Conservation (phyloP, 2,797 vertebrate species). For the Pantherophis vulpinus region DNA sequence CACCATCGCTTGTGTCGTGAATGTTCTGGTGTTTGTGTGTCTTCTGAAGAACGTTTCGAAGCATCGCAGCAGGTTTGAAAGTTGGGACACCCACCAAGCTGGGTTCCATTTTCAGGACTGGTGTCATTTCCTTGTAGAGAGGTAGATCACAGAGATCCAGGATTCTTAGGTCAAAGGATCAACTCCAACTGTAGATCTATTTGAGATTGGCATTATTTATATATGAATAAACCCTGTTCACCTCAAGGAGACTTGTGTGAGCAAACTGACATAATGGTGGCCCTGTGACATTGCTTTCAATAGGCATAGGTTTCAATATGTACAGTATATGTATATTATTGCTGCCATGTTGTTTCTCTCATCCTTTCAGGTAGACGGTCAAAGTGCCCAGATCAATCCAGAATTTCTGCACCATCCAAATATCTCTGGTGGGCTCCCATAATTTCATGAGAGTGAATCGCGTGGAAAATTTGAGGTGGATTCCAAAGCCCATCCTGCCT, state of each 20-base stretch:
- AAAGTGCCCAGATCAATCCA: not conserved
- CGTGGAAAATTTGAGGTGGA: not conserved
- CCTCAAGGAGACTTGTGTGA: not conserved
- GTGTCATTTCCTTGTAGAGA: not conserved
- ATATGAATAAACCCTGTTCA: not conserved
- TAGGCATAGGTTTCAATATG: not conserved
- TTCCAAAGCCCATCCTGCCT: not conserved
- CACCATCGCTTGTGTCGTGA: not conserved
- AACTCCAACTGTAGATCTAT: not conserved
- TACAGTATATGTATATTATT: not conserved
- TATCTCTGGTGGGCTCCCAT: not conserved
- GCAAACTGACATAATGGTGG: not conserved
- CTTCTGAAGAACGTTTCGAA: not conserved
- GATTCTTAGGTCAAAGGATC: not conserved
- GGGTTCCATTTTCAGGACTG: not conserved
- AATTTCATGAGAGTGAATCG: not conserved
- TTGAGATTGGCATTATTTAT: not conserved
- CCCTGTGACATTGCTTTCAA: not conserved
- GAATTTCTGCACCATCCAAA: rapidly evolving
- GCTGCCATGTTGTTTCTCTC: not conserved
- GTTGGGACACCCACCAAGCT: not conserved
- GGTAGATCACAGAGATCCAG: not conserved
- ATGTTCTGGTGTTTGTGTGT: not conserved
- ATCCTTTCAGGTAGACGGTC: not conserved
- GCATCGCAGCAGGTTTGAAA: not conserved